Percentiles rank a stretch among this genome's conserved stretches.
These are phyloP conservation scores for Neria commutata DNA, from an alignment of 2,888 invertebrate species.

Conservation along the genomic window DNA sequence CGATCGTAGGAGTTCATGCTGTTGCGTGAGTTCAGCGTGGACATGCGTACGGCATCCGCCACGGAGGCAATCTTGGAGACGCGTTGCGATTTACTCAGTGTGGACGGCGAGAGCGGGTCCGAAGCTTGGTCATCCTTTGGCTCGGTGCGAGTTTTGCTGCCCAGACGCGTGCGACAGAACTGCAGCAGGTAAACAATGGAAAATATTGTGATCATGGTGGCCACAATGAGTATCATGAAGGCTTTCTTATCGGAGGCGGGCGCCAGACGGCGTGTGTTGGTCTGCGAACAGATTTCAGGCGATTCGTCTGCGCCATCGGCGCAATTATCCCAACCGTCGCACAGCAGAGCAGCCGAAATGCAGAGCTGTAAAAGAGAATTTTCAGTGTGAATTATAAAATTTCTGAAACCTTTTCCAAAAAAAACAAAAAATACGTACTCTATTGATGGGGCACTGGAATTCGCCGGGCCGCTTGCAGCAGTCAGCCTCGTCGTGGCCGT, in stretches of 20 bases:
- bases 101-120: slow-evolving; percentile 69
- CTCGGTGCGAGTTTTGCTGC: slow-evolving; percentile 64
- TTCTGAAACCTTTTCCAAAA: not conserved
- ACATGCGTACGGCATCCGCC: slow-evolving; percentile 69
- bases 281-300: slow-evolving; percentile 67
- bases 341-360: slow-evolving; percentile 70
- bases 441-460: slow-evolving; percentile 76
- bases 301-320: slow-evolving; percentile 82
- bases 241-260: slow-evolving; percentile 64
- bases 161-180: slow-evolving; percentile 65
- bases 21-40: slow-evolving; percentile 68
- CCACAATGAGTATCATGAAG: slow-evolving; percentile 66
- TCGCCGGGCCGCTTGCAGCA: slow-evolving; percentile 70
- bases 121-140: slow-evolving; percentile 70
- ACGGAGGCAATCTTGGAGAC: slow-evolving; percentile 62
- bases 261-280: slow-evolving; percentile 62
- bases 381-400: not conserved
- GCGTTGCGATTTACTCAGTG: slow-evolving; percentile 56
- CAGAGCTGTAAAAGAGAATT: slow-evolving; percentile 63
- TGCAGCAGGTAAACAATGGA: slow-evolving; percentile 65
- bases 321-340: slow-evolving; percentile 80
- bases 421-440: too few relatives aligned
- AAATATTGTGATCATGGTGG: slow-evolving; percentile 66
- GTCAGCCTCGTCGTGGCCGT: slow-evolving; percentile 72
- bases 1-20: slow-evolving; percentile 73